These are phyloP conservation scores for Crocallis elinguaria DNA, from an alignment of 2,888 invertebrate genomes.

Conservation along the genomic window DNA sequence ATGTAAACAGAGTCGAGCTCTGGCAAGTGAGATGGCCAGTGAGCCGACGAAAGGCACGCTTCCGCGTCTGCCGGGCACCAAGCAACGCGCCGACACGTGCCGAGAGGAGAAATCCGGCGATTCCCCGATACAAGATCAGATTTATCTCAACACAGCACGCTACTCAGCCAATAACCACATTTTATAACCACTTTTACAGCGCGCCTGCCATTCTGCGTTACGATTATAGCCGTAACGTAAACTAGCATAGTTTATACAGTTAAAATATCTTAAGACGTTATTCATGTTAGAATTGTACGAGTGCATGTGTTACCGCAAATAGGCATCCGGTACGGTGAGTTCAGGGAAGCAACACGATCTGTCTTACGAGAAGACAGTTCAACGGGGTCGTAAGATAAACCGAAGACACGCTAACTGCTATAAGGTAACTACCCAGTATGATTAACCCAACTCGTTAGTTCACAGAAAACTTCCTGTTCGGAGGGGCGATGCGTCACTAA, in stretches of 20 bases:
- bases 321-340: constrained; percentile 38
- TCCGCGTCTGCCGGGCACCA: constrained; percentile 56
- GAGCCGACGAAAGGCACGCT: constrained; percentile 59
- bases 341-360: constrained; percentile 56
- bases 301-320: constrained; percentile 43
- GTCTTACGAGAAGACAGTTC: constrained; percentile 51
- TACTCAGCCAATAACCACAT: constrained; percentile 42
- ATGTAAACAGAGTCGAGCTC: constrained; percentile 69
- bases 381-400: constrained; percentile 54
- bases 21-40: constrained; percentile 69
- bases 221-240: constrained; percentile 34
- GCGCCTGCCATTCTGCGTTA: constrained; percentile 30
- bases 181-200: constrained; percentile 43
- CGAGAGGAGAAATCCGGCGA: constrained; percentile 61
- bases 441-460: constrained; percentile 49
- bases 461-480: constrained; percentile 61
- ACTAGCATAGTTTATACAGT: constrained; percentile 29
- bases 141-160: constrained; percentile 42
- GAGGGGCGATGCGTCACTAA: constrained; percentile 57
- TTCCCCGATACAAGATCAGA: constrained; percentile 47
- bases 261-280: constrained; percentile 25
- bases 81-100: constrained; percentile 52
- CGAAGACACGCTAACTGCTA: constrained; percentile 48
- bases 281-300: constrained; percentile 31
- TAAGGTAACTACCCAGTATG: constrained; percentile 46